These are phyloP conservation scores for Cheilosia soror DNA, from an alignment of 2,888 invertebrate genomes.

Conservation along the genomic window DNA sequence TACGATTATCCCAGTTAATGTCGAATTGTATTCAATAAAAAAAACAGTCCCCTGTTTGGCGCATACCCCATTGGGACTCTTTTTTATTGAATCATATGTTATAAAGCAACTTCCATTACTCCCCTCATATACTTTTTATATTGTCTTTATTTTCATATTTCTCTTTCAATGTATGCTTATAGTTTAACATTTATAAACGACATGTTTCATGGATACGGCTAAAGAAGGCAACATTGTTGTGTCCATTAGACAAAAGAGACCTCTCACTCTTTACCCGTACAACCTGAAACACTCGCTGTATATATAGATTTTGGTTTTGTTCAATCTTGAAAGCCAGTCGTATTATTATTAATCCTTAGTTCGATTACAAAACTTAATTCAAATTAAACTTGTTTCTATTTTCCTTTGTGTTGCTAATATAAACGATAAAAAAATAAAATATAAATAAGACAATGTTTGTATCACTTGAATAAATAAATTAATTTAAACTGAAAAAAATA, in stretches of 20 bases:
- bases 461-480: constrained; percentile 53
- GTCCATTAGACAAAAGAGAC: no score
- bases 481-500: neutral
- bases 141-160: constrained; percentile 46
- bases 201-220: no score
- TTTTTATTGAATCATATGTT: neutral
- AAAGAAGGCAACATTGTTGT: no score
- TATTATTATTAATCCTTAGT: neutral
- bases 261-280: no score
- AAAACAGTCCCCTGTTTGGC: no score
- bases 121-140: constrained; percentile 9
- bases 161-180: constrained; percentile 20
- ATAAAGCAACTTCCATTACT: neutral
- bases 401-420: neutral
- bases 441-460: constrained; percentile 36
- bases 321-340: constrained; percentile 8
- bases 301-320: constrained; percentile 4
- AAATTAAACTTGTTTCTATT: neutral
- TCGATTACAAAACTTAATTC: constrained; percentile 17
- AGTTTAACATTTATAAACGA: constrained; percentile 5
- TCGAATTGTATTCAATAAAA: no score
- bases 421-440: constrained; percentile 2
- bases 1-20: no score
- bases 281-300: neutral
- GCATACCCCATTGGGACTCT: neutral